Conservation (phyloP, 2,888 invertebrate genomes). For the Rhogogaster chlorosoma region DNA sequence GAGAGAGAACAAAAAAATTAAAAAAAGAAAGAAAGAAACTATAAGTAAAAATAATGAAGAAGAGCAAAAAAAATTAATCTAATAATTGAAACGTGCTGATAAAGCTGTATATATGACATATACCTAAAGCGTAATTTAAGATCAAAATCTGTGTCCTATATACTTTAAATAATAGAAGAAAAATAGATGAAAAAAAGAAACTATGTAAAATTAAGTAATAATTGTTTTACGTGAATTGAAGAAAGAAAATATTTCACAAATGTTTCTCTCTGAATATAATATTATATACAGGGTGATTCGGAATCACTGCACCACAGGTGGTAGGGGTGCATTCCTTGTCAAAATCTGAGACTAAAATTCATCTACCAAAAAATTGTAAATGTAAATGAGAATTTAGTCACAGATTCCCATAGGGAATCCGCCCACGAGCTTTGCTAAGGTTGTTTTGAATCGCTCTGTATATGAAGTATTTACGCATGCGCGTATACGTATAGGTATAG, state of each 20-base stretch:
- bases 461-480: too few relatives aligned
- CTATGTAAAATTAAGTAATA: not conserved
- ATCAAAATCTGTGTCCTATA: constrained; percentile 2
- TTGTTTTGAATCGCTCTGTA: too few relatives aligned
- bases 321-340: too few relatives aligned
- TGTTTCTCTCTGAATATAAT: not conserved
- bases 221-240: not conserved
- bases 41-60: not conserved
- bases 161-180: not conserved
- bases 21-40: not conserved
- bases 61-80: not conserved
- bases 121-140: not conserved
- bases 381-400: too few relatives aligned
- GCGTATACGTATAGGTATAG: not conserved
- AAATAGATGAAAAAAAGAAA: not conserved
- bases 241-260: not conserved
- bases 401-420: too few relatives aligned
- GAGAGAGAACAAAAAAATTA: not conserved
- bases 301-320: too few relatives aligned
- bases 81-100: not conserved
- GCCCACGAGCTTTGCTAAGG: too few relatives aligned
- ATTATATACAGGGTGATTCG: too few relatives aligned
- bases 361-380: too few relatives aligned
- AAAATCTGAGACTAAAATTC: too few relatives aligned
- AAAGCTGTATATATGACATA: not conserved